Evolutionary conservation across 2,797 vertebrate species (phyloP).

Genomic region (Pipistrellus kuhlii): DNA sequence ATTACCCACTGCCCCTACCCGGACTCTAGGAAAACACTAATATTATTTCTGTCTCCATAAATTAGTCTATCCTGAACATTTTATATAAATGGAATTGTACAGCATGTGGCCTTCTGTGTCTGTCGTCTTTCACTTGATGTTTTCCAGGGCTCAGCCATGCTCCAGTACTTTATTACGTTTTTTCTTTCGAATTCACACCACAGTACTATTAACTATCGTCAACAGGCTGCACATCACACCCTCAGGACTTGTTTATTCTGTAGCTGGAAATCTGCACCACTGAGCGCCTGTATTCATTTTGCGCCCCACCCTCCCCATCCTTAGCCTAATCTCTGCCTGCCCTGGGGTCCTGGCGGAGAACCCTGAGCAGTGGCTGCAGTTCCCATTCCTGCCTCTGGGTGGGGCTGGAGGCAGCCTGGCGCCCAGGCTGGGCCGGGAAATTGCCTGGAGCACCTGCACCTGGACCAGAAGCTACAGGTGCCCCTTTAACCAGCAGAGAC

Average conservation of each 20-base stretch:
- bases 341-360: conserved; percentile 91
- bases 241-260: neutral
- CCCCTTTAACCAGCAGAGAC: neutral
- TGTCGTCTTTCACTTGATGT: neutral
- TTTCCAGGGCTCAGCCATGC: neutral
- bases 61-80: neutral
- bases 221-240: neutral
- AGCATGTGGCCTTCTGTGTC: neutral
- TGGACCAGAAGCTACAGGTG: conserved; percentile 89
- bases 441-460: conserved; percentile 85
- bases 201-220: neutral
- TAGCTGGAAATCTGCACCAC: neutral
- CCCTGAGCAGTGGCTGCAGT: conserved; percentile 84
- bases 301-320: neutral
- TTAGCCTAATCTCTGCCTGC: neutral
- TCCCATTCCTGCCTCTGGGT: neutral
- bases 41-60: neutral
- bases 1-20: no score
- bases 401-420: conserved; percentile 54
- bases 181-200: neutral
- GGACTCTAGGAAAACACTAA: neutral
- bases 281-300: neutral
- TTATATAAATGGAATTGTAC: neutral
- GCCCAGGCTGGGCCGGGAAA: no score
- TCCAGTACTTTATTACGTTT: neutral